Evolutionary conservation across 2,113 vertebrate species (phyloP).

Genomic region (Micronycteris hirsuta): DNA sequence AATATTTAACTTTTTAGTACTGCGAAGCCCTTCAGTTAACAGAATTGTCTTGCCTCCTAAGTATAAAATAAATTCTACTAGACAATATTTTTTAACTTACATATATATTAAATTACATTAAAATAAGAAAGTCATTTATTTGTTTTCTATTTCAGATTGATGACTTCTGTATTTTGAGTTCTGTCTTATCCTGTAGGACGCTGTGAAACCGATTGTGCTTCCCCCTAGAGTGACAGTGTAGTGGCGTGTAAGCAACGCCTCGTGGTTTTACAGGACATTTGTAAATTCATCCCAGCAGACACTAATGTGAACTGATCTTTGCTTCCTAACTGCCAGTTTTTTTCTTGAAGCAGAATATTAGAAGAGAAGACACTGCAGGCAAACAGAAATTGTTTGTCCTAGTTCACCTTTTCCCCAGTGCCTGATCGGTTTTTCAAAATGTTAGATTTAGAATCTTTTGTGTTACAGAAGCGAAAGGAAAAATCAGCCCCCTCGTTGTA

Average conservation of each 20-base stretch:
- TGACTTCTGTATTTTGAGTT: conserved; percentile 19
- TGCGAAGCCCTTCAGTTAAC: background rate
- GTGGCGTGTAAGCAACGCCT: background rate
- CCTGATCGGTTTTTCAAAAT: background rate
- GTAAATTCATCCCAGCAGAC: background rate
- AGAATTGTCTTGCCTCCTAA: background rate
- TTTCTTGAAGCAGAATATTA: background rate
- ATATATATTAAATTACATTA: background rate
- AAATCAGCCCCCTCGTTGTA: background rate
- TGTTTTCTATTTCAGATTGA: conserved; percentile 2
- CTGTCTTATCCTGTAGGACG: background rate
- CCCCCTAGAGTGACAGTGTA: background rate
- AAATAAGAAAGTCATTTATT: background rate
- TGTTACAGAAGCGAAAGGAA: background rate
- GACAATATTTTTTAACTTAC: background rate
- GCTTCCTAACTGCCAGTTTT: background rate
- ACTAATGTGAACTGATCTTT: background rate
- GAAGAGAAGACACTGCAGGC: background rate
- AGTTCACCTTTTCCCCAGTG: background rate
- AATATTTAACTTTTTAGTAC: background rate
- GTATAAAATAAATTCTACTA: background rate
- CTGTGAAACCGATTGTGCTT: background rate
- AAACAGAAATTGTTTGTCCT: background rate
- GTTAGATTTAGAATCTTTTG: background rate
- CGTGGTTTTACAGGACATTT: background rate